Conservation (phyloP, 2,888 invertebrate species). For the Notodromas monacha region DNA sequence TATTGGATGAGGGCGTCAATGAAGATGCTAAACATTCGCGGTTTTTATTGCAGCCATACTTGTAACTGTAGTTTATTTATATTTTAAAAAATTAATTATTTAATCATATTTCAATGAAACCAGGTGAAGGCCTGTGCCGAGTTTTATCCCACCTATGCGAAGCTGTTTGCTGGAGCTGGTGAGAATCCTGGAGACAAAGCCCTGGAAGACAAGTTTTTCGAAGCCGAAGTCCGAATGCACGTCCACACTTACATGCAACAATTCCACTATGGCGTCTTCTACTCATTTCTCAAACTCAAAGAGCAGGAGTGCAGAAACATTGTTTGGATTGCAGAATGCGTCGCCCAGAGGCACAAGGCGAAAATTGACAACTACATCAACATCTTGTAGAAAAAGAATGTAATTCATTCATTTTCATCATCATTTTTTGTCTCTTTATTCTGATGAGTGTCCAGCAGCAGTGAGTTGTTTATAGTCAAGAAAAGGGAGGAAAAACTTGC, state of each 20-base stretch:
- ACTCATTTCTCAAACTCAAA: slow-evolving; percentile 89
- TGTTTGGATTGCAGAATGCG: slow-evolving; percentile 98
- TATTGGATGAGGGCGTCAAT: no score
- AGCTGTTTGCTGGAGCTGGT: slow-evolving; percentile 82
- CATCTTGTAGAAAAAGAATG: slow-evolving; percentile 79
- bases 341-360: slow-evolving; percentile 89
- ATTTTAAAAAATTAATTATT: no score
- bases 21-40: no score
- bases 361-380: slow-evolving; percentile 99
- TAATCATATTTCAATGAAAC: no score
- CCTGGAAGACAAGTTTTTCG: slow-evolving; percentile 95
- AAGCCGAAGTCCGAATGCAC: slow-evolving; percentile 85
- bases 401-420: no score
- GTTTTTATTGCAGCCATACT: no score
- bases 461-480: no score
- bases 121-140: slow-evolving; percentile 94
- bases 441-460: no score
- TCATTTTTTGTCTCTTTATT: no score
- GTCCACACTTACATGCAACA: slow-evolving; percentile 91
- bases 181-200: slow-evolving; percentile 94
- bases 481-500: no score
- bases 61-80: no score
- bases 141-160: slow-evolving; percentile 78
- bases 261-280: slow-evolving; percentile 98
- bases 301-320: slow-evolving; percentile 98